Conservation (phyloP, 2,797 vertebrate species). For the Sebastiscus albofasciatus region DNA sequence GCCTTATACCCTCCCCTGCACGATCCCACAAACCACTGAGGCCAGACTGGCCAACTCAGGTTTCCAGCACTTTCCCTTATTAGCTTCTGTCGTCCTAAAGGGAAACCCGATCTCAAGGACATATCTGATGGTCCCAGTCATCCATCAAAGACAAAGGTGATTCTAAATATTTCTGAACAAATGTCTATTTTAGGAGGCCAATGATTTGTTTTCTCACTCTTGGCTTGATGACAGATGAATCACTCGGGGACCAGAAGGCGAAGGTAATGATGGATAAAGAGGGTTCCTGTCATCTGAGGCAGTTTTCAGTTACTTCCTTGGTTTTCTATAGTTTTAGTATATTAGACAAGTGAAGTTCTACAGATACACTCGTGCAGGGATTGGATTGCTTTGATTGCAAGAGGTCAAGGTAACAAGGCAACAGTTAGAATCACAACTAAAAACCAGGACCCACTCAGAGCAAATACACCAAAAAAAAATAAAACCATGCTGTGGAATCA, state of each 20-base stretch:
- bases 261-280: slow-evolving; percentile 38
- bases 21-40: slow-evolving; percentile 57
- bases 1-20: slow-evolving; percentile 34
- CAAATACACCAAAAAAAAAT: slow-evolving; percentile 14
- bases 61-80: slow-evolving; percentile 76
- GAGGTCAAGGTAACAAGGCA: slow-evolving; percentile 36
- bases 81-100: slow-evolving; percentile 39
- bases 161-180: slow-evolving; percentile 53
- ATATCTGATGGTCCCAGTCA: slow-evolving; percentile 49
- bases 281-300: not conserved
- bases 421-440: slow-evolving; percentile 41
- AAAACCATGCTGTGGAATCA: slow-evolving; percentile 21
- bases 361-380: slow-evolving; percentile 46
- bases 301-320: slow-evolving; percentile 43
- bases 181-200: slow-evolving; percentile 30
- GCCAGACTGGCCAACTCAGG: slow-evolving; percentile 57
- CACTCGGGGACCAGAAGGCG: slow-evolving; percentile 6
- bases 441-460: slow-evolving; percentile 28
- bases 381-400: slow-evolving; percentile 50
- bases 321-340: slow-evolving; percentile 31
- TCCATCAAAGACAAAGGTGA: slow-evolving; percentile 56
- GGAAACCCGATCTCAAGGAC: slow-evolving; percentile 59
- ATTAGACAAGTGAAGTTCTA: slow-evolving; percentile 56
- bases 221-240: slow-evolving; percentile 26
- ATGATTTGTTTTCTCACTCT: slow-evolving; percentile 51